phyloP scores from a whole-genome alignment of 2,888 invertebrate genomes.

The Chelonus formosanus region DNA sequence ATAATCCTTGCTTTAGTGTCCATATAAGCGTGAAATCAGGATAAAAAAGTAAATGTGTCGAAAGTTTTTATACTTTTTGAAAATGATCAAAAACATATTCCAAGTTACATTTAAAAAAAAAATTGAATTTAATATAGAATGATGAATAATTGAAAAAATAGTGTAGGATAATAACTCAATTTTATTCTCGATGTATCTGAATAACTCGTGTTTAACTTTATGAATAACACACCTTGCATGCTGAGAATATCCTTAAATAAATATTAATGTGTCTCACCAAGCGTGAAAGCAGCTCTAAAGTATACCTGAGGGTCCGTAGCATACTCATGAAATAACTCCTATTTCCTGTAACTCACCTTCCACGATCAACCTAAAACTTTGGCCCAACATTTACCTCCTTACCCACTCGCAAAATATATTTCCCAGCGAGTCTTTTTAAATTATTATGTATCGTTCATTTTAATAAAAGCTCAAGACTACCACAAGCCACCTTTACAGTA shows the following conservation, averaged over 20 bases:
- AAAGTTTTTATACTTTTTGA: conserved; percentile 2
- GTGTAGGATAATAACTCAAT: conserved; percentile 6
- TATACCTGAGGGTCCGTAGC: conserved; percentile 28
- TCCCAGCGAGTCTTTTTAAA: not conserved
- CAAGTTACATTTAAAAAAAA: not conserved
- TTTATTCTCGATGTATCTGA: conserved; percentile 7
- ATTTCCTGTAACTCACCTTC: conserved; percentile 12
- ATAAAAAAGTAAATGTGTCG: not conserved
- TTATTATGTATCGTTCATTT: conserved; percentile 1
- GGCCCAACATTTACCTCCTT: not conserved
- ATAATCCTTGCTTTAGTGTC: conserved; percentile 22
- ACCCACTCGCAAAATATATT: too few relatives aligned
- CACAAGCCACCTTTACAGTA: too few relatives aligned
- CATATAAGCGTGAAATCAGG: conserved; percentile 17
- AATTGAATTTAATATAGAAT: not conserved
- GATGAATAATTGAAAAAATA: not conserved
- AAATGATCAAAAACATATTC: not conserved
- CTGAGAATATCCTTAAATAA: conserved; percentile 50
- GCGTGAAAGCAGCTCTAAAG: conserved; percentile 34
- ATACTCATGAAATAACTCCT: conserved; percentile 27
- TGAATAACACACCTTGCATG: conserved; percentile 9
- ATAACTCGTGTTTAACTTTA: conserved; percentile 12
- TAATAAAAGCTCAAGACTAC: too few relatives aligned
- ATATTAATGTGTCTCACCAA: conserved; percentile 54
- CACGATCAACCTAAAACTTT: not conserved